phyloP scores from a whole-genome alignment of 2,888 invertebrate species.

The Heliconius cydno region DNA sequence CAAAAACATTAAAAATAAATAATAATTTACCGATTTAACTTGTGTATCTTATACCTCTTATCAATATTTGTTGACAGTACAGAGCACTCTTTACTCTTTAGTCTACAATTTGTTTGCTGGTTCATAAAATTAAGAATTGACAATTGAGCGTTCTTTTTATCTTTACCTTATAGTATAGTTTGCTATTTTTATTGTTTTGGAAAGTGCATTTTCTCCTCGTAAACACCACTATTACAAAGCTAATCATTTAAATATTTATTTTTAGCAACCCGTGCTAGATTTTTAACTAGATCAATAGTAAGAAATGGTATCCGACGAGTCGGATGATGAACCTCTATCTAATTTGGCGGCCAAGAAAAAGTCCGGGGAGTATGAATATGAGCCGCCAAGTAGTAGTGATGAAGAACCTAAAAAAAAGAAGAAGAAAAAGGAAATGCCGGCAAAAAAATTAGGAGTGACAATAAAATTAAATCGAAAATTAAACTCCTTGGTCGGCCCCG shows the following conservation, averaged over 20 bases:
- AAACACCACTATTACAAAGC: background rate
- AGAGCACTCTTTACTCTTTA: background rate
- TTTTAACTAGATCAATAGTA: constrained; percentile 13
- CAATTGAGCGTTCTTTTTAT: constrained; percentile 13
- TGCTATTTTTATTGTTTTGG: background rate
- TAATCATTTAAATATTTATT: background rate
- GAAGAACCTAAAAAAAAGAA: constrained; percentile 51
- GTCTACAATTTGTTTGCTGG: constrained; percentile 13
- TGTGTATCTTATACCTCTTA: background rate
- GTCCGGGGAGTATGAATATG: constrained; percentile 51
- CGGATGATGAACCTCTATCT: constrained; percentile 78
- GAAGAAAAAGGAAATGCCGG: constrained; percentile 51
- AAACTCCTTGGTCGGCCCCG: constrained; percentile 48
- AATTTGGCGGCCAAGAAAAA: constrained; percentile 68
- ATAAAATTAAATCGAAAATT: constrained; percentile 53
- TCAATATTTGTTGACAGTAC: constrained; percentile 26
- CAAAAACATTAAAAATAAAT: background rate
- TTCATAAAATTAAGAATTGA: constrained; percentile 5
- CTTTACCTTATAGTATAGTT: background rate
- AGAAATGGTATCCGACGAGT: constrained; percentile 67
- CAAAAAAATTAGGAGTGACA: constrained; percentile 50
- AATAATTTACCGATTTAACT: background rate
- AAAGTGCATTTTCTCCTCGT: background rate
- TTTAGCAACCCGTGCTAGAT: background rate
- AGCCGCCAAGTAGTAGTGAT: constrained; percentile 42